These are phyloP conservation scores for Pterostichus niger DNA, from an alignment of 2,888 invertebrate genomes.

Conservation along the genomic window DNA sequence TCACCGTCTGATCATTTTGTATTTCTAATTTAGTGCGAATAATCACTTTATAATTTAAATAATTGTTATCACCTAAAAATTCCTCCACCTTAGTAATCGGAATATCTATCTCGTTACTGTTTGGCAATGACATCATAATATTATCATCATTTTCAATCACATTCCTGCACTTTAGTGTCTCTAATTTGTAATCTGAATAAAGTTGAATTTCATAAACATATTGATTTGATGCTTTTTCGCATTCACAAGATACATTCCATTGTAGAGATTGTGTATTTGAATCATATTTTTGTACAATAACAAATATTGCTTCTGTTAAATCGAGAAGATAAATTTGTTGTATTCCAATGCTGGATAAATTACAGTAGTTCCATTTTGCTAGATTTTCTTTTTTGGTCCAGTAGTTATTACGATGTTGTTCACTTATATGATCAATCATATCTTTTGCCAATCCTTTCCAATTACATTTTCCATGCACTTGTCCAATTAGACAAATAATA, in stretches of 20 bases:
- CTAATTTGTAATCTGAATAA: constrained; percentile 37
- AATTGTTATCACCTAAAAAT: constrained; percentile 58
- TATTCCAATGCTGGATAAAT: constrained; percentile 49
- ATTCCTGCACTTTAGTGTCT: constrained; percentile 51
- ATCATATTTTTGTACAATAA: constrained; percentile 62
- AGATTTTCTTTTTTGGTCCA: constrained; percentile 62
- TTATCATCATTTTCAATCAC: constrained; percentile 57
- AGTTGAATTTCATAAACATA: constrained; percentile 63
- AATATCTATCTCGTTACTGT: constrained; percentile 48
- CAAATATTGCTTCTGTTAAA: constrained; percentile 54
- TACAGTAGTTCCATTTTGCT: constrained; percentile 54
- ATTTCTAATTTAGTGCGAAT: constrained; percentile 26
- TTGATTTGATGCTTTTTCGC: constrained; percentile 43
- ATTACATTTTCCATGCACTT: constrained; percentile 59
- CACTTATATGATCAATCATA: constrained; percentile 52
- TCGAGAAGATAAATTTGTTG: constrained; percentile 60
- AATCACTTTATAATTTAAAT: constrained; percentile 58
- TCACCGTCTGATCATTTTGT: constrained; percentile 34
- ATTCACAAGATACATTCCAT: constrained; percentile 61
- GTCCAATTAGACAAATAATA: constrained; percentile 52
- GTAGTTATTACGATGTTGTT: constrained; percentile 55
- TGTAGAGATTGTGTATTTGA: constrained; percentile 48
- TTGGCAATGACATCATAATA: constrained; percentile 58
- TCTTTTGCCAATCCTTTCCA: constrained; percentile 51
- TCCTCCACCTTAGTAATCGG: constrained; percentile 30